Evolutionary conservation across 2,797 vertebrate genomes (phyloP).

Genomic region (Erethizon dorsatum): DNA sequence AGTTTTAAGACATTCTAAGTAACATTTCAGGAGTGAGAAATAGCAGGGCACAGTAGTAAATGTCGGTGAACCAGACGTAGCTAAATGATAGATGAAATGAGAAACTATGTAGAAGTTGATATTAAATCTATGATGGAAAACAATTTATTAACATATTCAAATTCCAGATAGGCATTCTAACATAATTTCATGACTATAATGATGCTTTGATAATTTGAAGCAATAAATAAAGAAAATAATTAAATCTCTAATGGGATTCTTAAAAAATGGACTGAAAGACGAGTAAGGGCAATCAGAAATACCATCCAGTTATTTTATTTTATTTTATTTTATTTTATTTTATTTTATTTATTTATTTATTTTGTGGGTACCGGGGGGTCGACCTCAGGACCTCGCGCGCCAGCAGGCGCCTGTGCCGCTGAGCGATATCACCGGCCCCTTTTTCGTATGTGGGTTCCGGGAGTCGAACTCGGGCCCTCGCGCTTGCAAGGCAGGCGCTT

Average conservation of each 20-base stretch:
- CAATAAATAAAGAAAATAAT: conserved; percentile 11
- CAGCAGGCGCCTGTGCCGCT: too few species aligned
- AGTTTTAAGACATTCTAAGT: not conserved
- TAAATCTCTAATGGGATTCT: not conserved
- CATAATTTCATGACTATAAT: not conserved
- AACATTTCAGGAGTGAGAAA: not conserved
- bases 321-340: too few species aligned
- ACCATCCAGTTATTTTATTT: too few species aligned
- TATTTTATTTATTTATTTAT: too few species aligned
- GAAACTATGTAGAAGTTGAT: not conserved
- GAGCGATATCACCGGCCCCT: too few species aligned
- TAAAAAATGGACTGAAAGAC: not conserved
- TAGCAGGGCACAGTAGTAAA: not conserved
- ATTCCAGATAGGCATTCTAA: not conserved
- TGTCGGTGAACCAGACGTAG: not conserved
- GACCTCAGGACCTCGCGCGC: too few species aligned
- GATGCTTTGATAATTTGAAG: not conserved
- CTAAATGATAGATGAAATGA: not conserved
- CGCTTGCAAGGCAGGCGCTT: too few species aligned
- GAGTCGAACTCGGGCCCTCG: too few species aligned
- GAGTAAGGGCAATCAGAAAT: not conserved
- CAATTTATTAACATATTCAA: not conserved
- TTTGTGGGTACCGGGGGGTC: too few species aligned
- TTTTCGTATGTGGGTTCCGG: too few species aligned
- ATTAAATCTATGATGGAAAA: not conserved